These are phyloP conservation scores for Marisa cornuarietis DNA, from an alignment of 1,140 invertebrate genomes.

Conservation along the genomic window DNA sequence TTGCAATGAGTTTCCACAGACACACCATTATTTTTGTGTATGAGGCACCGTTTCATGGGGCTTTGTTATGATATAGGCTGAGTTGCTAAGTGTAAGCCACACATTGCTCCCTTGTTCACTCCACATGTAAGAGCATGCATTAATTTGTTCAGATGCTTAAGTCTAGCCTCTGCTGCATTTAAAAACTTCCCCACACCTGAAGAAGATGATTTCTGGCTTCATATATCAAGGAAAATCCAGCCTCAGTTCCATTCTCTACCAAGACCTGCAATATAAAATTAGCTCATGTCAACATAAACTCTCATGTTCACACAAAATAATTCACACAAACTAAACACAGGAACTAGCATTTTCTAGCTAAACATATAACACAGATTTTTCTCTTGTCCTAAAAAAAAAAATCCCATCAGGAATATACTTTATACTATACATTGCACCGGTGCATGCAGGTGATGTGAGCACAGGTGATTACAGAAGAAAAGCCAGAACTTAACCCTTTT, in stretches of 20 bases:
- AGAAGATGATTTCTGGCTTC: conserved; percentile 67
- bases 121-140: too few relatives aligned
- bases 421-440: background rate
- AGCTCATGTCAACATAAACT: background rate
- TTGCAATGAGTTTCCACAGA: too few relatives aligned
- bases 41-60: too few relatives aligned
- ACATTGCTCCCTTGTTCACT: too few relatives aligned
- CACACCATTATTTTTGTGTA: too few relatives aligned
- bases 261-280: conserved; percentile 69
- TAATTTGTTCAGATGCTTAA: too few relatives aligned
- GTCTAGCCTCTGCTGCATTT: background rate
- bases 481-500: background rate
- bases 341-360: background rate
- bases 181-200: conserved; percentile 24
- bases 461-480: background rate
- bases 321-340: background rate
- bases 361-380: background rate
- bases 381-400: background rate
- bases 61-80: too few relatives aligned
- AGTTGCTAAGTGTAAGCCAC: too few relatives aligned
- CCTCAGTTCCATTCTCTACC: conserved; percentile 83
- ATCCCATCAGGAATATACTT: background rate
- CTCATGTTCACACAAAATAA: conserved; percentile 3
- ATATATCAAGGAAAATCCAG: conserved; percentile 73
- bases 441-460: background rate